Percentiles rank a stretch among this genome's conserved stretches.
Evolutionary conservation across 2,113 vertebrate genomes (phyloP).

Genomic region (Pelmatolapia mariae): DNA sequence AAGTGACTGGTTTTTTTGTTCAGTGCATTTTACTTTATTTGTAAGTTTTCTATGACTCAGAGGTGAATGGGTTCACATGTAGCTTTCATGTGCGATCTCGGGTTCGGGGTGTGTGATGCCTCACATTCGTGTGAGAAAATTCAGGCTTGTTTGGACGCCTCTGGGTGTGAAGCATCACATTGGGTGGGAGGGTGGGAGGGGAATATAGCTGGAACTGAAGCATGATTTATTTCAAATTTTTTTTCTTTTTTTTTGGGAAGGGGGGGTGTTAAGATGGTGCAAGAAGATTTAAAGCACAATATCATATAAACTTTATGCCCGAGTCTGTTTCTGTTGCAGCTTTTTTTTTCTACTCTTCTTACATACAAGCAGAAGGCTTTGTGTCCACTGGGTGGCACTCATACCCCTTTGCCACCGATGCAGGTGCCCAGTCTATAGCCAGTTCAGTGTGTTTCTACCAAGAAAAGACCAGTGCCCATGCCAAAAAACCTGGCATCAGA

Average conservation of each 20-base stretch:
- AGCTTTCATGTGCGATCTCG: not conserved
- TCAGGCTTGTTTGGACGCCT: not conserved
- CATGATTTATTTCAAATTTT: not conserved
- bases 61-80: conserved; percentile 1
- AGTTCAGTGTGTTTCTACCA: not conserved
- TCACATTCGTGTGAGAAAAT: not conserved
- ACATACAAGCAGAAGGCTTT: not conserved
- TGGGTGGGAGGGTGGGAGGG: rapidly evolving
- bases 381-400: not conserved
- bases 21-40: not conserved
- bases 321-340: not conserved
- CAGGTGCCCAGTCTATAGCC: not conserved
- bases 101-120: not conserved
- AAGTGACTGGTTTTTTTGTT: not conserved
- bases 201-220: not conserved
- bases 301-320: not conserved
- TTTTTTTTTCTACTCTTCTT: not conserved
- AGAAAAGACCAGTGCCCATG: not conserved
- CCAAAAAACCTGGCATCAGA: not conserved
- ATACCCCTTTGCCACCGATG: not conserved
- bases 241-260: rapidly evolving
- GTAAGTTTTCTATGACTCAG: not conserved
- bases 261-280: conserved; percentile 9
- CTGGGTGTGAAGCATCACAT: not conserved
- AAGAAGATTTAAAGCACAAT: conserved; percentile 18